phyloP scores from a whole-genome alignment of 1,140 invertebrate genomes.

The Drosophila melanica region DNA sequence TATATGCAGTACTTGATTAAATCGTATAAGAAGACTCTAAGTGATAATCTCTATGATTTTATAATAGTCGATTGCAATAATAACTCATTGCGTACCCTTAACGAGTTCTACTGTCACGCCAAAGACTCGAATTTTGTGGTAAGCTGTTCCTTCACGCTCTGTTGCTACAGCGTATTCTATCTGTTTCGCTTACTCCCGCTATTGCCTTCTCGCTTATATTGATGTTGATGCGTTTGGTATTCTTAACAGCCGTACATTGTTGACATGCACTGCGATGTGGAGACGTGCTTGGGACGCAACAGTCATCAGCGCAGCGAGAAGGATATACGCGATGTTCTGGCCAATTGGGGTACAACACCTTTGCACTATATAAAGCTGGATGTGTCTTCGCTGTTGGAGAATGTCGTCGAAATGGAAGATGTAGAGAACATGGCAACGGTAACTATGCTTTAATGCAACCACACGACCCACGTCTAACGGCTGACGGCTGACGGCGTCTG shows the following conservation, averaged over 20 bases:
- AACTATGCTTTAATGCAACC: slow-evolving; percentile 61
- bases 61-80: slow-evolving; percentile 96
- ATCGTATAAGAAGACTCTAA: slow-evolving; percentile 96
- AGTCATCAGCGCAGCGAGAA: slow-evolving; percentile 91
- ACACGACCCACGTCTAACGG: neutral
- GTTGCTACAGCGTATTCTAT: neutral
- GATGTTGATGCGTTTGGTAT: neutral
- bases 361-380: slow-evolving; percentile 88
- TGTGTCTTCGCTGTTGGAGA: slow-evolving; percentile 92
- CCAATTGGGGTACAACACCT: slow-evolving; percentile 92
- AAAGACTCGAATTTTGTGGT: slow-evolving; percentile 96
- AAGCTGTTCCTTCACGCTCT: slow-evolving; percentile 57
- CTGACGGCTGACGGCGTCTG: neutral
- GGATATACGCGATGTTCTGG: slow-evolving; percentile 91
- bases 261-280: slow-evolving; percentile 92
- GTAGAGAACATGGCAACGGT: slow-evolving; percentile 84
- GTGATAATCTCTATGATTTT: slow-evolving; percentile 96
- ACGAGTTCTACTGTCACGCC: slow-evolving; percentile 94
- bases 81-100: slow-evolving; percentile 91
- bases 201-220: slow-evolving; percentile 5
- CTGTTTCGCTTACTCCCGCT: slow-evolving; percentile 5
- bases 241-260: slow-evolving; percentile 67
- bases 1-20: slow-evolving; percentile 94
- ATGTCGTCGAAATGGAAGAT: slow-evolving; percentile 88
- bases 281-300: slow-evolving; percentile 92